A percentile compares a stretch with the other conserved stretches of the same genome.
These are phyloP conservation scores for Sitta europaea DNA, from an alignment of 2,113 vertebrate species.

Conservation along the genomic window DNA sequence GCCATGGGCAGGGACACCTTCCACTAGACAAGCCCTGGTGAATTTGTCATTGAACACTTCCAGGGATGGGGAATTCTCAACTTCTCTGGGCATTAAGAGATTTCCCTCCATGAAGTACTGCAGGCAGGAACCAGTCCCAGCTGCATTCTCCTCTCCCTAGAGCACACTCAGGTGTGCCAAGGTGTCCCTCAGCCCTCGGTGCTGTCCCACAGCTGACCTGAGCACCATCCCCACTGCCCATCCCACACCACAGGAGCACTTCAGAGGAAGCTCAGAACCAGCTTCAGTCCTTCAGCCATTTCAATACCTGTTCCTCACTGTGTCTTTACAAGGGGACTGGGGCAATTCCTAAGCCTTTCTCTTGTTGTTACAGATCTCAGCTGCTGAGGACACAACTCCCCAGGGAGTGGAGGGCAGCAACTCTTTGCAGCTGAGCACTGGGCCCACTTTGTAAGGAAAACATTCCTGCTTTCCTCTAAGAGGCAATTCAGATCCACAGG, in stretches of 20 bases:
- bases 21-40: background rate
- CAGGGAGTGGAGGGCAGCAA: background rate
- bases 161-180: background rate
- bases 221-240: rapidly evolving
- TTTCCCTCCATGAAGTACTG: background rate
- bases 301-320: background rate
- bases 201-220: rapidly evolving
- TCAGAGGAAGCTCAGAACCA: background rate
- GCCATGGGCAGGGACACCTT: background rate
- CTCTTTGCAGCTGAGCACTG: background rate
- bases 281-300: background rate
- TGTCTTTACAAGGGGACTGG: background rate
- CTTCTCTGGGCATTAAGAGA: background rate
- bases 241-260: rapidly evolving
- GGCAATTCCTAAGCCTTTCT: background rate
- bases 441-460: background rate
- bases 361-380: background rate
- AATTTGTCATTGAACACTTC: background rate
- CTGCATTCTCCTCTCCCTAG: background rate
- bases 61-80: background rate
- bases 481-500: background rate
- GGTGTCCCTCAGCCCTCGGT: background rate
- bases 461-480: background rate
- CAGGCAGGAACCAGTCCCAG: background rate
- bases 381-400: background rate